Percentiles rank a stretch among this genome's conserved stretches.
Conservation (phyloP, 2,797 vertebrate genomes). For the Poeciliopsis infans region DNA sequence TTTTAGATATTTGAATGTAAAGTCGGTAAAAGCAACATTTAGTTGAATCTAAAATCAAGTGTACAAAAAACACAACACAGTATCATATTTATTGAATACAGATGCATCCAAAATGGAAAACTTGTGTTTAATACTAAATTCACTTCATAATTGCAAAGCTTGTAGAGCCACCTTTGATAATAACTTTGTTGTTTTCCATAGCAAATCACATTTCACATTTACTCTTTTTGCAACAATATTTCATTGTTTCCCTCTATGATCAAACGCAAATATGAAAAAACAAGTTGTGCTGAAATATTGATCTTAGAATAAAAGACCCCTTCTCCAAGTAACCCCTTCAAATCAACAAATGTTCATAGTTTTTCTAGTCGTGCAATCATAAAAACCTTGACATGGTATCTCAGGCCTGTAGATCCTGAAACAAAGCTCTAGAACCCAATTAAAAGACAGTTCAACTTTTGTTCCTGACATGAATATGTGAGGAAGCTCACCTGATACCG, state of each 20-base stretch:
- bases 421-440: not conserved
- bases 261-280: not conserved
- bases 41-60: not conserved
- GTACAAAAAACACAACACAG: not conserved
- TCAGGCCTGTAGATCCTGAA: not conserved
- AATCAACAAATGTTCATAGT: not conserved
- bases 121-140: not conserved
- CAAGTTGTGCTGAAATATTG: not conserved
- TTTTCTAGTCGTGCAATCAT: not conserved
- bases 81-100: not conserved
- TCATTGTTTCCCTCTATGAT: not conserved
- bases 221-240: not conserved
- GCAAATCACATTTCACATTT: not conserved
- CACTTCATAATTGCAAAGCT: not conserved
- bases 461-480: not conserved
- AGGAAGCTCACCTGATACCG: constrained; percentile 89
- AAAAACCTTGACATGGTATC: not conserved
- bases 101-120: not conserved
- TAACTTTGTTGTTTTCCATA: not conserved
- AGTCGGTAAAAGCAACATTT: not conserved
- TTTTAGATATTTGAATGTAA: not conserved
- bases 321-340: not conserved
- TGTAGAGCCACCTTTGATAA: not conserved
- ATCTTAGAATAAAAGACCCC: not conserved
- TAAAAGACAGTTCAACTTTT: too few relatives aligned